Conservation (phyloP, 2,113 vertebrate species). For the Hydrochoerus hydrochaeris region DNA sequence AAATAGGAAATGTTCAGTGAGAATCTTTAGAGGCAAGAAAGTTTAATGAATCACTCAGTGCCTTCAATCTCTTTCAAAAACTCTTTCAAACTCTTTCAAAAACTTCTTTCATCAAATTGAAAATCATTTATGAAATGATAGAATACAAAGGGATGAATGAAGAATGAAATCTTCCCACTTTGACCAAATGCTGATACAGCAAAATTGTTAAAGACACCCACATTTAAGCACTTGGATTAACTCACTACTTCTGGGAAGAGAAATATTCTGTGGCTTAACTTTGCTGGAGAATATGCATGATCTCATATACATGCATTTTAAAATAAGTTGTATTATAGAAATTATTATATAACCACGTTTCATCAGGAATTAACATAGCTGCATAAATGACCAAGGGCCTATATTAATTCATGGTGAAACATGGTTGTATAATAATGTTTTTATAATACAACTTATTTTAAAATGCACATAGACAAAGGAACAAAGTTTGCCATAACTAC, state of each 20-base stretch:
- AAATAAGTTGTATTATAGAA: not conserved
- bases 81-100: conserved; percentile 37
- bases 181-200: not conserved
- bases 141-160: not conserved
- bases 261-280: not conserved
- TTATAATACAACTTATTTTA: not conserved
- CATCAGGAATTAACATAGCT: no score
- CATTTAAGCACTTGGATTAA: conserved; percentile 4
- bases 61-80: conserved; percentile 23
- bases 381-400: not conserved
- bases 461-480: not conserved
- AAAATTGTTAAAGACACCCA: not conserved
- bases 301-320: not conserved
- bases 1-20: not conserved
- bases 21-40: conserved; percentile 1
- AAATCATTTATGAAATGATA: not conserved
- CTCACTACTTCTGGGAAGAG: not conserved
- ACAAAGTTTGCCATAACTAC: not conserved
- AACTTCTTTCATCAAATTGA: no score
- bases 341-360: no score
- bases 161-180: not conserved
- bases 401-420: not conserved
- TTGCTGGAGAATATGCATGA: not conserved
- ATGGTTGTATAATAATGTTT: not conserved
- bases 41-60: not conserved